Base-by-base conservation (phyloP, 2,888 invertebrate species). In the Agrotis clavis region DNA sequence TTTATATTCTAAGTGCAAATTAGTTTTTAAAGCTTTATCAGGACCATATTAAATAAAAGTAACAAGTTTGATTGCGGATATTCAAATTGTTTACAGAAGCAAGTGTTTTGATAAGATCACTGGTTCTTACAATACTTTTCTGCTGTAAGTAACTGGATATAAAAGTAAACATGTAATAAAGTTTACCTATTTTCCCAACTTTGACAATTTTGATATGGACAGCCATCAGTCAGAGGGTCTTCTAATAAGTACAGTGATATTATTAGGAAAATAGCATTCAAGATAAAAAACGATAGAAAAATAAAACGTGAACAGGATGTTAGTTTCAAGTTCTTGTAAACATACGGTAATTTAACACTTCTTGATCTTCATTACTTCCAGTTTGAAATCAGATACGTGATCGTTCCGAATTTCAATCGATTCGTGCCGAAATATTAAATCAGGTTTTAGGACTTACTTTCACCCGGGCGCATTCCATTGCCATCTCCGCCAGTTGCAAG, bases 401-500 rank as follows among this genome's bases (percentile, higher is more conserved):
- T 47, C 56, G 16, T 72, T 64, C 53, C 57, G 65, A 66, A 45
- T 48, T 61, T 25, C 18, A 30, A 68, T 56, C 25, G 21, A 63
- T 69, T 19, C 19, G 25, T 19, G 14, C 21, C 56, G 30, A 66
- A 63, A 18, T 1, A 56, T 45, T 54, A 13, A 45, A 16, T 60
- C 30, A 54, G 68, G 63, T 30, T 57, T 41, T 41, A 16, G n/a
- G 16, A 85, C 92, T 91, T 90, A 96, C 96, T 90, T 96, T 96
- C 77, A 96, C 92, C 77, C 92, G 90, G 65, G 96, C 90, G 83
- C 96, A 96, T 83, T 96, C 96, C 96, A 96, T 96, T 71, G 94
- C 96, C 96, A 96, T 96, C 79, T 96, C 96, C 45, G 96, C 94
- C 19, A 96, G 92, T 83, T 96, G 96, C 51, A 96, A 79, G 50